phyloP scores from a whole-genome alignment of 2,888 invertebrate species.

The Agrilus cyanescens region DNA sequence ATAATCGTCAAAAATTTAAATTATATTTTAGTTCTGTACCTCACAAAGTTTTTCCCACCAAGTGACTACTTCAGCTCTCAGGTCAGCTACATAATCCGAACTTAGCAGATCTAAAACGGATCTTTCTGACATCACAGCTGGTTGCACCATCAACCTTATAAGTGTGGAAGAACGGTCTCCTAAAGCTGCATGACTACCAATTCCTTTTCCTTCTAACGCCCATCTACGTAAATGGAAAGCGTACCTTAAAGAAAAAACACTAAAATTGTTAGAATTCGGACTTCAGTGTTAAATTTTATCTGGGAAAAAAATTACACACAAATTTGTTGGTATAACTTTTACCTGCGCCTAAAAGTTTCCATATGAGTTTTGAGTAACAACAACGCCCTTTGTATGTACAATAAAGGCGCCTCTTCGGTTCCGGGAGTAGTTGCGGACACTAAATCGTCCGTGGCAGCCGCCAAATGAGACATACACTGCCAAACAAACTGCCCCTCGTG shows the following conservation, averaged over 20 bases:
- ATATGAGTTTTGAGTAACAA: constrained; percentile 82
- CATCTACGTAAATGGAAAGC: constrained; percentile 82
- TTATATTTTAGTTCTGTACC: constrained; percentile 16
- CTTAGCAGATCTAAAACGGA: constrained; percentile 69
- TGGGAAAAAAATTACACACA: constrained; percentile 3
- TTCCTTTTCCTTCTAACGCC: constrained; percentile 72
- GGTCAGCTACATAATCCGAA: constrained; percentile 82
- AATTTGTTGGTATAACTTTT: constrained; percentile 12
- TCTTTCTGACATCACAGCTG: constrained; percentile 78
- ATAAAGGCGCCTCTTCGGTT: constrained; percentile 65
- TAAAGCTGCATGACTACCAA: constrained; percentile 61
- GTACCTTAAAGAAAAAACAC: constrained; percentile 41
- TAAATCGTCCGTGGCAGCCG: constrained; percentile 68
- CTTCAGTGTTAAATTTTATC: too few species aligned
- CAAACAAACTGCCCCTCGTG: constrained; percentile 88
- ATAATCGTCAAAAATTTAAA: not conserved
- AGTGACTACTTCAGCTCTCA: constrained; percentile 87
- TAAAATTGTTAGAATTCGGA: too few species aligned
- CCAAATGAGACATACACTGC: constrained; percentile 85
- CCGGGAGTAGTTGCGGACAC: constrained; percentile 33
- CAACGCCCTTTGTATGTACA: constrained; percentile 83
- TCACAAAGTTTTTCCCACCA: constrained; percentile 71
- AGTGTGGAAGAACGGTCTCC: constrained; percentile 49
- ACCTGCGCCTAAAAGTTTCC: constrained; percentile 78
- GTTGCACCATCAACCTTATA: constrained; percentile 72